phyloP scores from a whole-genome alignment of 2,797 vertebrate species.

The Centropyge bicolor region DNA sequence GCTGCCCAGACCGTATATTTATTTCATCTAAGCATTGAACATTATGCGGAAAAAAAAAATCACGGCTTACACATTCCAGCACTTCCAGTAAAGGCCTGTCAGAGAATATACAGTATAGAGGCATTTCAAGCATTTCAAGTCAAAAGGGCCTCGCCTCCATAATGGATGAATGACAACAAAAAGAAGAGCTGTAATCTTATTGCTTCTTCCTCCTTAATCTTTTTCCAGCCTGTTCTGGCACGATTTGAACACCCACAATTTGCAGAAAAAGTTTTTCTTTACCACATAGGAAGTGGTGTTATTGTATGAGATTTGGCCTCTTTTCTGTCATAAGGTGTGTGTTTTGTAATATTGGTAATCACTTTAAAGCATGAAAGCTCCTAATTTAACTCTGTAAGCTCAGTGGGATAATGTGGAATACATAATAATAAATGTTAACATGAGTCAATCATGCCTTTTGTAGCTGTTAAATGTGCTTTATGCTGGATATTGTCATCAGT shows the following conservation, averaged over 20 bases:
- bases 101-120: background rate
- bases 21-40: conserved; percentile 1
- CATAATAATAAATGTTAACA: background rate
- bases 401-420: background rate
- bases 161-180: conserved; percentile 16
- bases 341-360: background rate
- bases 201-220: conserved; percentile 9
- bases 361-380: background rate
- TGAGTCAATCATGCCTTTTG: background rate
- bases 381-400: conserved; percentile 2
- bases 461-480: background rate
- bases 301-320: background rate
- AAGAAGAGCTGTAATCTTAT: conserved; percentile 12
- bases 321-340: background rate
- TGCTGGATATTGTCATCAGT: conserved; percentile 20
- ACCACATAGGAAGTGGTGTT: background rate
- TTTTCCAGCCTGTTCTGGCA: background rate
- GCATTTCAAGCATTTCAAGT: background rate
- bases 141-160: background rate
- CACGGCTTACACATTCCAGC: background rate
- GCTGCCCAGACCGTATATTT: conserved; percentile 1
- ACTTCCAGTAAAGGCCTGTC: conserved; percentile 16
- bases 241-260: background rate
- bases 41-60: background rate
- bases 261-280: conserved; percentile 2